These are phyloP conservation scores for Melanerpes formicivorus DNA, from an alignment of 2,113 vertebrate genomes.

Conservation along the genomic window DNA sequence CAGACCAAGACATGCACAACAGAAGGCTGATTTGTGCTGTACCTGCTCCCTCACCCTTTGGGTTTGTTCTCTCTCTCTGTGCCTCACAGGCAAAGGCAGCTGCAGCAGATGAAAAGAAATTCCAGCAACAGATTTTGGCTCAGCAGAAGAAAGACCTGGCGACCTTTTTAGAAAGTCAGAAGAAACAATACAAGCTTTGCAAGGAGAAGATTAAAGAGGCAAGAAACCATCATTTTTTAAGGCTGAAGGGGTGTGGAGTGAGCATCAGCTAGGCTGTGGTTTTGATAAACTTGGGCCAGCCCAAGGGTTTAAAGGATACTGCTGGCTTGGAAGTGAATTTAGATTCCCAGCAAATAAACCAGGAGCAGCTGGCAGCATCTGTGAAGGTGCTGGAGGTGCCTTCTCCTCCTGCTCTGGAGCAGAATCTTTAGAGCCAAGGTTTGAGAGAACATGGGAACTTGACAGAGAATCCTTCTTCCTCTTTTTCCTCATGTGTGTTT, in stretches of 20 bases:
- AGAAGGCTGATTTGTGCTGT: neutral
- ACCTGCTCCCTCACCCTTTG: neutral
- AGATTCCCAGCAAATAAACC: neutral
- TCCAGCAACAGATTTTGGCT: slow-evolving; percentile 98
- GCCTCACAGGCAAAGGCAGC: slow-evolving; percentile 88
- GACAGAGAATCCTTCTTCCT: neutral
- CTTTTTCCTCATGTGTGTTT: neutral
- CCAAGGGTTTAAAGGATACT: neutral
- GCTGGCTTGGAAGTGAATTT: neutral
- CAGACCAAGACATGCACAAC: neutral
- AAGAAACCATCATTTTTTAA: slow-evolving; percentile 34
- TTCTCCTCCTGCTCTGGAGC: neutral
- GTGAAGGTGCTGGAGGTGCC: neutral
- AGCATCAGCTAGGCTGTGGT: neutral
- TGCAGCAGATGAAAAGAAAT: slow-evolving; percentile 95
- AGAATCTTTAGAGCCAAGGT: neutral
- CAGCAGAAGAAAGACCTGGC: slow-evolving; percentile 99
- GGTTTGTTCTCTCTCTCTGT: neutral
- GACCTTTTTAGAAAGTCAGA: slow-evolving; percentile 98
- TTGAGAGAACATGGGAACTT: neutral
- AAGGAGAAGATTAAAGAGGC: slow-evolving; percentile 99
- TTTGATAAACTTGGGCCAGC: slow-evolving; percentile 3
- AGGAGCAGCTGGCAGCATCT: neutral
- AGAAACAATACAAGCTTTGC: slow-evolving; percentile 99
- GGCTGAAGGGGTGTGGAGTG: slow-evolving; percentile 13